Conservation (phyloP, 1,140 invertebrate genomes). For the Eubasilissa regina region DNA sequence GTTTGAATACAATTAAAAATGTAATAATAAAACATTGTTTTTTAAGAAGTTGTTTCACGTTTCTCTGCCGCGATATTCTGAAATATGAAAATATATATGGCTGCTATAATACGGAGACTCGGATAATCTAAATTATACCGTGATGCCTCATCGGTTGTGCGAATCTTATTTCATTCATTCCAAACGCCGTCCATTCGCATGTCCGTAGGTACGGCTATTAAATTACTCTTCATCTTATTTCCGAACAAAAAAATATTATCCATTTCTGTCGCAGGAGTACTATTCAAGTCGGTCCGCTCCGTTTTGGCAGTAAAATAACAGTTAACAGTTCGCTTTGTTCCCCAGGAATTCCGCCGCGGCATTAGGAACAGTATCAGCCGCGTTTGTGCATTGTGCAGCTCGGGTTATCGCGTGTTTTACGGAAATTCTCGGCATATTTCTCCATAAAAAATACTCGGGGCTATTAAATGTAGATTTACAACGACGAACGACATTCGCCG, state of each 20-base stretch:
- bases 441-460: slow-evolving; percentile 8
- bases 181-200: no score
- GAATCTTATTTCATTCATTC: no score
- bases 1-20: no score
- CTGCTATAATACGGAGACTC: no score
- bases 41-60: no score
- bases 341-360: slow-evolving; percentile 5
- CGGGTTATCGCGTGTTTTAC: slow-evolving; percentile 17
- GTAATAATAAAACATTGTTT: no score
- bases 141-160: no score
- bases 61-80: no score
- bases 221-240: neutral
- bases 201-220: no score
- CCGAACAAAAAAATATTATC: neutral
- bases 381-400: neutral
- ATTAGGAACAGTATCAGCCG: slow-evolving; percentile 1
- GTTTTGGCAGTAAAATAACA: slow-evolving; percentile 30
- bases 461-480: slow-evolving; percentile 13
- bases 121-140: no score
- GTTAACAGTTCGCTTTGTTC: slow-evolving; percentile 11
- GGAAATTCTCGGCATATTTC: slow-evolving; percentile 33
- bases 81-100: no score
- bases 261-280: neutral
- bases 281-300: neutral
- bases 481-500: neutral